These are phyloP conservation scores for Seladonia tumulorum DNA, from an alignment of 2,888 invertebrate species.

Conservation along the genomic window DNA sequence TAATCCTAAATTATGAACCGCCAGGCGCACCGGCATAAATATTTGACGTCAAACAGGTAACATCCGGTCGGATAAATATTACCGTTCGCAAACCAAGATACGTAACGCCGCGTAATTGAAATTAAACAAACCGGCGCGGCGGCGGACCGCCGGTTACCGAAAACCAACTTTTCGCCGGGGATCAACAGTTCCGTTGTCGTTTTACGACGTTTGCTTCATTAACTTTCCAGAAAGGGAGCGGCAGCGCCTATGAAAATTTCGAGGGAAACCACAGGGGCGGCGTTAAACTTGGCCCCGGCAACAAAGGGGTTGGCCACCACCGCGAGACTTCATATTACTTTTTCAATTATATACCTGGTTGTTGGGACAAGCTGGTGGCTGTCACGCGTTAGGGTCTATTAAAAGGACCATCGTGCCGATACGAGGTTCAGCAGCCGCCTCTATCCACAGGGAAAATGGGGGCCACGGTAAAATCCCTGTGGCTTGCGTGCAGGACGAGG, in stretches of 20 bases:
- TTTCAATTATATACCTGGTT: constrained; percentile 56
- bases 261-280: constrained; percentile 26
- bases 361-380: constrained; percentile 45
- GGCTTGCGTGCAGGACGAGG: constrained; percentile 7
- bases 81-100: background rate
- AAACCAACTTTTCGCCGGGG: constrained; percentile 18
- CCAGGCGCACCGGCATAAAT: background rate
- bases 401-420: constrained; percentile 39
- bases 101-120: constrained; percentile 1
- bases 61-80: constrained; percentile 10
- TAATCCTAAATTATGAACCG: background rate
- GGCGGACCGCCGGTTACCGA: background rate
- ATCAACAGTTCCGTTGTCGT: background rate
- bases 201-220: constrained; percentile 30
- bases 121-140: background rate
- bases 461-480: constrained; percentile 28
- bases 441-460: constrained; percentile 29
- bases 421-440: constrained; percentile 16
- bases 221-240: constrained; percentile 2
- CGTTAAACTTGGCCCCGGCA: constrained; percentile 57
- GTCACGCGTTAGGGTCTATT: constrained; percentile 48
- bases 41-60: background rate
- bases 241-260: constrained; percentile 28
- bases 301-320: constrained; percentile 44
- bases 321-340: constrained; percentile 66